phyloP scores from a whole-genome alignment of 2,888 invertebrate species.

The Cremastinae sp. region DNA sequence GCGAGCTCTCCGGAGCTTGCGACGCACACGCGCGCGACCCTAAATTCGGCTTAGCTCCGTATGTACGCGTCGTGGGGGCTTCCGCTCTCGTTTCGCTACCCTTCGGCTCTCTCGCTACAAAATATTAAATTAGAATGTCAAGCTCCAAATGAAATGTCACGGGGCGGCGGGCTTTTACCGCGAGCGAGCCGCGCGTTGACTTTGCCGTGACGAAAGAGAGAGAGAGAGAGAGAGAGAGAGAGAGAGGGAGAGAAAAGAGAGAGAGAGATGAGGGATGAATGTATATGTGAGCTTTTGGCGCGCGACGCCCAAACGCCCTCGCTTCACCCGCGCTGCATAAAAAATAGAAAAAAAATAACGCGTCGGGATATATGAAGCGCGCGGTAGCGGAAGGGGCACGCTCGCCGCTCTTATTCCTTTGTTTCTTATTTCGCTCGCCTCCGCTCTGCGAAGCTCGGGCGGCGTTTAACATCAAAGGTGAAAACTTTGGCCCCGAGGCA shows the following conservation, averaged over 20 bases:
- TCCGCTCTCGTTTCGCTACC: constrained; percentile 9
- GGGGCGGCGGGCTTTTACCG: not conserved
- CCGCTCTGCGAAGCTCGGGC: constrained; percentile 51
- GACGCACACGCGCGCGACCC: not conserved
- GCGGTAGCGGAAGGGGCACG: constrained; percentile 5
- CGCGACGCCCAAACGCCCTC: no score
- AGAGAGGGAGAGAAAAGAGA: no score
- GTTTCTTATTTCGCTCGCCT: constrained; percentile 44
- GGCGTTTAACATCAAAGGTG: constrained; percentile 60
- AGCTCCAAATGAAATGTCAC: not conserved
- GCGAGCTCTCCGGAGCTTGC: not conserved
- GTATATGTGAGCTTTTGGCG: no score
- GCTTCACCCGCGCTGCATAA: no score
- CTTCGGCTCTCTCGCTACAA: not conserved
- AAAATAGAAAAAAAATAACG: not conserved
- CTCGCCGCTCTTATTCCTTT: constrained; percentile 15
- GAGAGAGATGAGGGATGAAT: no score
- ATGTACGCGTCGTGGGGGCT: not conserved
- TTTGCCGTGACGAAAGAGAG: not conserved
- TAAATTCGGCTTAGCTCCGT: constrained; percentile 9
- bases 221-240: no score
- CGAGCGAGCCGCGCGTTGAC: not conserved
- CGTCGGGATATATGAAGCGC: constrained; percentile 57
- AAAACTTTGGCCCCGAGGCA: constrained; percentile 49
- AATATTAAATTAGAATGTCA: constrained; percentile 6